Evolutionary conservation across 1,140 invertebrate genomes (phyloP).

Genomic region (Latrodectus geometricus): DNA sequence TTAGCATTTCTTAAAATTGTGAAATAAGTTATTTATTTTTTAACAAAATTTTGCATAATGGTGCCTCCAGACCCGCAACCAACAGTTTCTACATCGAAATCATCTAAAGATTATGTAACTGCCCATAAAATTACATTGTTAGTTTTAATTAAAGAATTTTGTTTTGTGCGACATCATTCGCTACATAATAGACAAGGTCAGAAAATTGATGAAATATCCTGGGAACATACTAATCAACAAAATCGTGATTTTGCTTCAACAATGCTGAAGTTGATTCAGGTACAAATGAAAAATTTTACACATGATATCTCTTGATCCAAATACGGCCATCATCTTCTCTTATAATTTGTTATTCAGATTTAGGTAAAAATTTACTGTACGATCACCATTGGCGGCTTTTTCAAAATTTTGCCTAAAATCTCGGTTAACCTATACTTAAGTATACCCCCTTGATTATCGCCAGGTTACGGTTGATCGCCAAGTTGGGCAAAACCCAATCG

Average conservation of each 20-base stretch:
- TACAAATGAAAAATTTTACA: constrained; percentile 31
- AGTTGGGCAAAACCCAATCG: too few relatives aligned
- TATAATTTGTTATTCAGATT: too few relatives aligned
- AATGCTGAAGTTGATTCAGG: constrained; percentile 67
- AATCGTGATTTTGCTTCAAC: constrained; percentile 67
- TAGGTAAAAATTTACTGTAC: too few relatives aligned
- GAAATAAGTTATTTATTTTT: background rate
- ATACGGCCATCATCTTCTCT: too few relatives aligned
- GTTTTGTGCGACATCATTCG: constrained; percentile 59
- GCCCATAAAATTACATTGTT: constrained; percentile 68
- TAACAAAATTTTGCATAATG: constrained; percentile 11
- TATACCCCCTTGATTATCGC: too few relatives aligned
- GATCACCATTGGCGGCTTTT: too few relatives aligned
- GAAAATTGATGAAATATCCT: constrained; percentile 60
- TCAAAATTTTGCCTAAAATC: too few relatives aligned
- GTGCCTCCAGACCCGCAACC: constrained; percentile 34
- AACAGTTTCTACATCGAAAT: constrained; percentile 3
- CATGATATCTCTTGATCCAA: too few relatives aligned
- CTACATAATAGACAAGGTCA: background rate
- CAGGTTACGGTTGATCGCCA: too few relatives aligned
- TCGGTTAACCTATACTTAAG: too few relatives aligned
- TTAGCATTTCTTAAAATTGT: too few relatives aligned
- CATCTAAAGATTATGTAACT: constrained; percentile 66
- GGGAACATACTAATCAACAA: constrained; percentile 63
- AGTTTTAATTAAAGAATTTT: constrained; percentile 67